Percentiles rank a stretch among this genome's conserved stretches.
These are phyloP conservation scores for Philereme transversata DNA, from an alignment of 2,888 invertebrate genomes.

Conservation along the genomic window DNA sequence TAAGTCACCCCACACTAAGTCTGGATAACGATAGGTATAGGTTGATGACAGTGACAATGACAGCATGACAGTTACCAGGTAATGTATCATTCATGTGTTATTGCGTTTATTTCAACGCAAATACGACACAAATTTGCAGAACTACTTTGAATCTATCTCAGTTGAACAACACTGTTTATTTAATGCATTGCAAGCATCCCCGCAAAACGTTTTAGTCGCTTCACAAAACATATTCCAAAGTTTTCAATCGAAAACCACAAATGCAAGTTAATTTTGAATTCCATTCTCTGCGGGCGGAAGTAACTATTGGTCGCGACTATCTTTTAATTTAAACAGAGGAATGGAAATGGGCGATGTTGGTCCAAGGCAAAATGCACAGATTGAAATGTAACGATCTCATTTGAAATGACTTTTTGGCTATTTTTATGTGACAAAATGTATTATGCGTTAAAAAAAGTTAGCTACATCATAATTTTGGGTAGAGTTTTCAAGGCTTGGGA, in stretches of 20 bases:
- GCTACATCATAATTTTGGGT: too few species aligned
- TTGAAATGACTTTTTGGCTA: background rate
- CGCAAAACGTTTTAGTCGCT: constrained; percentile 32
- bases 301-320: constrained; percentile 63
- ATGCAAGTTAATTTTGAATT: constrained; percentile 53
- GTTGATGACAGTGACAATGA: too few species aligned
- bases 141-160: constrained; percentile 2
- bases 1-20: too few species aligned
- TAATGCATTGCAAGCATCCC: constrained; percentile 13
- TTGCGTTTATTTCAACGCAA: too few species aligned
- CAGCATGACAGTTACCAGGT: too few species aligned
- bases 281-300: constrained; percentile 46
- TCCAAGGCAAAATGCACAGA: constrained; percentile 1
- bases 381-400: background rate
- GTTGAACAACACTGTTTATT: constrained; percentile 3
- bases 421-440: too few species aligned
- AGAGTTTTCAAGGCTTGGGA: too few species aligned
- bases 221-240: constrained; percentile 38
- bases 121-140: too few species aligned
- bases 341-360: constrained; percentile 32
- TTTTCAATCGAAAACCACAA: constrained; percentile 42
- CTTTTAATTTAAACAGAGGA: constrained; percentile 70
- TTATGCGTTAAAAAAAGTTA: too few species aligned
- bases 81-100: too few species aligned
- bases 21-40: too few species aligned